Percentiles rank a stretch among this genome's conserved stretches.
Evolutionary conservation across 2,113 vertebrate species (phyloP).

Genomic region (Corydoras sp.): DNA sequence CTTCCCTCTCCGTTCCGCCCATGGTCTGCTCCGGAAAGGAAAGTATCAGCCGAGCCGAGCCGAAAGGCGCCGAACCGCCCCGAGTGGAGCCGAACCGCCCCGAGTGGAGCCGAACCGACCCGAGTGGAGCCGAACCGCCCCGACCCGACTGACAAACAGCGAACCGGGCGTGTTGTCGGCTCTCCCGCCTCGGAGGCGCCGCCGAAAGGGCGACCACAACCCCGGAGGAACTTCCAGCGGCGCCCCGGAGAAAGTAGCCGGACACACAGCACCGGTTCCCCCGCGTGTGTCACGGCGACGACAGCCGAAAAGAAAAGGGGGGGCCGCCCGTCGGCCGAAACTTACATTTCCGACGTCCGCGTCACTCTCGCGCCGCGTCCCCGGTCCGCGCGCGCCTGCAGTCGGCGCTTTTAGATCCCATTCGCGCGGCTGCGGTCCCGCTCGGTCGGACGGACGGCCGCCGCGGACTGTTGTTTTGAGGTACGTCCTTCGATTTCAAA

Average conservation of each 20-base stretch:
- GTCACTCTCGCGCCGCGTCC: slow-evolving; percentile 77
- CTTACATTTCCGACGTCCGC: slow-evolving; percentile 82
- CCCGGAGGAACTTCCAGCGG: not conserved
- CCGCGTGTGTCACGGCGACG: not conserved
- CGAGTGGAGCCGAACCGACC: too few species aligned
- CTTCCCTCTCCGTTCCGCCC: too few species aligned
- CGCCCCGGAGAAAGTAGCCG: too few species aligned
- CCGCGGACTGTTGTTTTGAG: slow-evolving; percentile 71
- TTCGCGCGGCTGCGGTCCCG: slow-evolving; percentile 71
- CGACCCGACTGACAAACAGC: too few species aligned
- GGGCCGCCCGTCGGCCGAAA: slow-evolving; percentile 56
- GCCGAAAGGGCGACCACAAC: not conserved
- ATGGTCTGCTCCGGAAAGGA: too few species aligned
- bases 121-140: too few species aligned
- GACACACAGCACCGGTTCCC: not conserved
- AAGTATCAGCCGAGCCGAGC: too few species aligned
- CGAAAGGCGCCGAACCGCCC: too few species aligned
- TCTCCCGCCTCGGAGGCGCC: not conserved
- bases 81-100: too few species aligned
- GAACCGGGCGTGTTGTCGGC: too few species aligned
- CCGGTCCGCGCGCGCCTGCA: slow-evolving; percentile 64
- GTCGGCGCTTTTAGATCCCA: slow-evolving; percentile 82
- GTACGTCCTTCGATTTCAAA: slow-evolving; percentile 68
- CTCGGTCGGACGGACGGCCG: slow-evolving; percentile 67
- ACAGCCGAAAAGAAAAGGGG: not conserved